phyloP scores from a whole-genome alignment of 2,888 invertebrate genomes.

The Euspilapteryx auroguttella region DNA sequence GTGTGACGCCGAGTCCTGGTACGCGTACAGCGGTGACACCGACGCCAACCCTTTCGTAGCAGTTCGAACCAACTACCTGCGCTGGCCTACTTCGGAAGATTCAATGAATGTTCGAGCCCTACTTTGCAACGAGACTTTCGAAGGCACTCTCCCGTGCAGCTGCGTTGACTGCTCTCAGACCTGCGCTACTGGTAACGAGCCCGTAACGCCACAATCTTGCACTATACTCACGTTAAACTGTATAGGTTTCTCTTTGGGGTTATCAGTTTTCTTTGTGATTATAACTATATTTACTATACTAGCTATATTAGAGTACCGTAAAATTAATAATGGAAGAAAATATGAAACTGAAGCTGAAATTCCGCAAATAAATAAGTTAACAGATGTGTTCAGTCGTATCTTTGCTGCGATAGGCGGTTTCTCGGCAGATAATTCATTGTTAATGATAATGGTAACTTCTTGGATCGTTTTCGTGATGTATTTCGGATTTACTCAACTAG shows the following conservation, averaged over 20 bases:
- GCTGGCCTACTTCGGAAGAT: slow-evolving; percentile 26
- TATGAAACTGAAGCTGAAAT: slow-evolving; percentile 1
- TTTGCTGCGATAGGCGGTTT: slow-evolving; percentile 41
- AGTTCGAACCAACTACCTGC: slow-evolving; percentile 64
- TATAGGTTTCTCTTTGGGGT: slow-evolving; percentile 63
- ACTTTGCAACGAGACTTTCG: slow-evolving; percentile 63
- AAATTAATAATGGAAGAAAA: not conserved
- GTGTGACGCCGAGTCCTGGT: slow-evolving; percentile 69
- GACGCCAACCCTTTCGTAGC: slow-evolving; percentile 57
- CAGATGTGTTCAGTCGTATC: slow-evolving; percentile 20
- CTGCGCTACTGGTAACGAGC: slow-evolving; percentile 58
- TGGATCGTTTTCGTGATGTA: slow-evolving; percentile 62
- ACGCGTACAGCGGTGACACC: slow-evolving; percentile 63
- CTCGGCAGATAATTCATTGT: slow-evolving; percentile 68
- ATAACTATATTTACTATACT: slow-evolving; percentile 25
- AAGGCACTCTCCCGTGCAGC: slow-evolving; percentile 66
- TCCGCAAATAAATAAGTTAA: slow-evolving; percentile 15
- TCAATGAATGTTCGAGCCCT: slow-evolving; percentile 44
- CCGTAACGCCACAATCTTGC: slow-evolving; percentile 41
- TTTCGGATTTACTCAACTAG: slow-evolving; percentile 68
- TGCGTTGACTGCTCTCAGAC: slow-evolving; percentile 73
- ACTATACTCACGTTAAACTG: slow-evolving; percentile 65
- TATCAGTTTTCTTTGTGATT: slow-evolving; percentile 50
- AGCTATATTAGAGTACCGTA: slow-evolving; percentile 16
- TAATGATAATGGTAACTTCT: slow-evolving; percentile 65